Evolutionary conservation across 2,888 invertebrate genomes (phyloP).

Genomic region (Tromatobia lineatoria): DNA sequence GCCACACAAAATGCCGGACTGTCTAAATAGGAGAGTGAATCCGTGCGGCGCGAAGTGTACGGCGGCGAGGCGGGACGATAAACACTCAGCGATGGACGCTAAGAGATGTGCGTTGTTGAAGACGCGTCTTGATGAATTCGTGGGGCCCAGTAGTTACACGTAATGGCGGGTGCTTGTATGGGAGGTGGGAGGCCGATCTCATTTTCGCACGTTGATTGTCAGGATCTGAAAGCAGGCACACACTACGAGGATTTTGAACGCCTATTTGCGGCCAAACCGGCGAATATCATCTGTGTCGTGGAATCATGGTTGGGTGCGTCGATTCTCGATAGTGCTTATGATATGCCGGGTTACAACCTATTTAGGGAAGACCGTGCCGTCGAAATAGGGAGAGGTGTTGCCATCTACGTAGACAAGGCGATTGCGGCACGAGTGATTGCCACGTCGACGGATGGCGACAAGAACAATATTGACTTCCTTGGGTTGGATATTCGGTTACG

Average conservation of each 20-base stretch:
- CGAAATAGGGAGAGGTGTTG: not conserved
- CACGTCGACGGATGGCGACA: not conserved
- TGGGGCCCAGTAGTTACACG: not conserved
- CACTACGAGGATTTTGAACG: no score
- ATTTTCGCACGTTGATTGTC: no score
- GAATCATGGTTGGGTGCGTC: no score
- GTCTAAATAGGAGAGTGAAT: not conserved
- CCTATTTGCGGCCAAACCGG: no score
- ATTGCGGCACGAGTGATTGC: not conserved
- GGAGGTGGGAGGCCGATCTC: no score
- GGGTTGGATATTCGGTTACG: not conserved
- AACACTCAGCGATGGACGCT: not conserved
- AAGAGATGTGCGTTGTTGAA: not conserved
- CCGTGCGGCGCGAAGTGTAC: not conserved
- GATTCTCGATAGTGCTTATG: no score
- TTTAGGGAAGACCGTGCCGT: not conserved
- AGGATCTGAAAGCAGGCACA: no score
- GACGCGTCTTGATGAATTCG: not conserved
- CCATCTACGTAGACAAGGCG: not conserved
- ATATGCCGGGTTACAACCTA: no score
- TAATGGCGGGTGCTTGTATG: not conserved
- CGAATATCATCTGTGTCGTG: no score
- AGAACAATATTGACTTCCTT: not conserved
- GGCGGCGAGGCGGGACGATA: not conserved
- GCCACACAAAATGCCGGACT: not conserved